Percentiles rank a stretch among this genome's conserved stretches.
Evolutionary conservation across 2,797 vertebrate genomes (phyloP).

Genomic region (Knipowitschia caucasica): DNA sequence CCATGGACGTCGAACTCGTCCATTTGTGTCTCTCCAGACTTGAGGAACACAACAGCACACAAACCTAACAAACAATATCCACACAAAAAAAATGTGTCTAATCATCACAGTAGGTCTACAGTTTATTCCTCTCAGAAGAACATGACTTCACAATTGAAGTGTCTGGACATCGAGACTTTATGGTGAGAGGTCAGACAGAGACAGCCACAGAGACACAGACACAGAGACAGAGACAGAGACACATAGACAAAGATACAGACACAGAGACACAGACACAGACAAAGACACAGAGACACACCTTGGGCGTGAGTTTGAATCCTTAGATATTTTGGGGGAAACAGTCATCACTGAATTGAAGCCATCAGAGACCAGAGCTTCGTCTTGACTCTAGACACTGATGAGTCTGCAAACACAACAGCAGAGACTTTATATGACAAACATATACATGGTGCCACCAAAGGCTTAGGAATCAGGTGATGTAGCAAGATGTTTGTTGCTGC

Average conservation of each 20-base stretch:
- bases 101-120: too few species aligned
- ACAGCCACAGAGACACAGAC: neutral
- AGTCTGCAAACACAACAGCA: neutral
- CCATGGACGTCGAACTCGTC: conserved; percentile 85
- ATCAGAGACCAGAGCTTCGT: neutral
- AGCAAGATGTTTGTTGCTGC: too few species aligned
- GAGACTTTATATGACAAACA: neutral
- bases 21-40: conserved; percentile 79
- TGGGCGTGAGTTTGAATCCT: neutral
- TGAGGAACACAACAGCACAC: conserved; percentile 28
- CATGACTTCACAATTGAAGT: neutral
- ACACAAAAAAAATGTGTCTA: too few species aligned
- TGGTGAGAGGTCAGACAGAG: neutral
- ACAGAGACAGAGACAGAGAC: neutral
- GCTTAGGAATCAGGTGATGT: too few species aligned
- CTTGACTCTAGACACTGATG: neutral
- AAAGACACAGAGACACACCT: neutral
- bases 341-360: neutral
- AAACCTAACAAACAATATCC: neutral
- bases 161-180: neutral
- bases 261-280: neutral
- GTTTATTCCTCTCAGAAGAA: neutral
- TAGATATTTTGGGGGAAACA: neutral
- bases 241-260: too few species aligned
- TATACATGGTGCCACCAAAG: too few species aligned